Base-by-base conservation (phyloP, 2,797 vertebrate genomes). In the Cynopterus sphinx region DNA sequence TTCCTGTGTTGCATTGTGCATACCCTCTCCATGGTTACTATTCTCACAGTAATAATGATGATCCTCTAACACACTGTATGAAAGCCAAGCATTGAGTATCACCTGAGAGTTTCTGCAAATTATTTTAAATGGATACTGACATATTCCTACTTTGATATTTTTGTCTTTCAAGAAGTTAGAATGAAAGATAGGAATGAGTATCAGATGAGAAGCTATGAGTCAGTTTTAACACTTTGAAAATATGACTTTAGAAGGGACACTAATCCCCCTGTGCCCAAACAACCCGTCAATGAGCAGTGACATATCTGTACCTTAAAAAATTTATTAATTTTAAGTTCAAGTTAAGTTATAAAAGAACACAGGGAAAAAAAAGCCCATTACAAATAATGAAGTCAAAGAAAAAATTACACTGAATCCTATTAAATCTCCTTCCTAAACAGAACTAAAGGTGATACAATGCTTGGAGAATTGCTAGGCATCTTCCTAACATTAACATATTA, bases 401-500 rank as follows among this genome's bases (percentile, higher is more conserved):
- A 87, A 61, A 81, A 78, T 53, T 82, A 82, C 41, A 97, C 1
- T 85, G 68, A 93, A 93, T 94, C 41, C 19, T 92, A 75, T 83
- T 82, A 84, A 92, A 73, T 67, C 8, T 43, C 28, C 33, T 78
- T 46, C 31, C 12, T 33, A 68, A 71, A 67, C 21, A 90, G 68
- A 91, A 51, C 19, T 59, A 46, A 96, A 81, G 21, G 83, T 93
- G 59, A 87, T 85, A 83, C 96, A 96, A 95, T 39, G 67, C 33
- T 95, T 85, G 73, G 61, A 91, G 46, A 92, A 87, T 31, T 87
- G 65, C 68, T 70, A 96, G 68, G 55, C 43, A 94, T 53, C 81
- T 96, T 86, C 81, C 91, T 93, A 93, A 95, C 57, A 92, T 65
- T 95, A 94, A 96, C n/a, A 67, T 90, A 90, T 70, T 77, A 82